Percentiles rank a stretch among this genome's conserved stretches.
phyloP scores from a whole-genome alignment of 2,888 invertebrate genomes.

The Coenonympha arcania region DNA sequence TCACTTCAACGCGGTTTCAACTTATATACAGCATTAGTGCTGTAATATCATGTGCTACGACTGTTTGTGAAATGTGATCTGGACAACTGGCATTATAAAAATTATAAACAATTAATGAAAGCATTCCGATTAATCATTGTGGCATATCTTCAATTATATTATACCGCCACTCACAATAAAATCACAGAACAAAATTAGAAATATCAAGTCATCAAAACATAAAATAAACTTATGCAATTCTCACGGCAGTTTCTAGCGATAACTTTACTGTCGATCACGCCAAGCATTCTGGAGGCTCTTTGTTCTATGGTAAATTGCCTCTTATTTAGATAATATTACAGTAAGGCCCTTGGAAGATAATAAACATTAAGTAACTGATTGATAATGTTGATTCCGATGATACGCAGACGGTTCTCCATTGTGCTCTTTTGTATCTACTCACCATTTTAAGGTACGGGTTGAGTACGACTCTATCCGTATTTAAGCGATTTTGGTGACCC shows the following conservation, averaged over 20 bases:
- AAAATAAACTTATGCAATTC: not conserved
- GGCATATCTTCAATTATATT: no score
- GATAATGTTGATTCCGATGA: constrained; percentile 33
- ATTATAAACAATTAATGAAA: no score
- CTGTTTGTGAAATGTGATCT: not conserved
- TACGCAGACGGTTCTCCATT: constrained; percentile 19
- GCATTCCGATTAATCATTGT: no score
- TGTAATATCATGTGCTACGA: not conserved
- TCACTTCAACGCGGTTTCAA: constrained; percentile 9
- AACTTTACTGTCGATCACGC: constrained; percentile 2
- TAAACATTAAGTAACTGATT: constrained; percentile 35
- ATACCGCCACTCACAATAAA: no score
- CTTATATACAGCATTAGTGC: no score
- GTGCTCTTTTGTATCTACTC: constrained; percentile 26
- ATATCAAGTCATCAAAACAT: not conserved
- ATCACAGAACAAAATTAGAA: not conserved
- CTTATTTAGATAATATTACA: constrained; percentile 27
- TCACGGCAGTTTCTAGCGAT: constrained; percentile 4
- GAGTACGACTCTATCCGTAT: no score
- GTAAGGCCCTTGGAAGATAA: constrained; percentile 30
- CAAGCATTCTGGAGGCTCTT: constrained; percentile 10
- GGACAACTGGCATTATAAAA: no score
- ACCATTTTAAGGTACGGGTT: constrained; percentile 23
- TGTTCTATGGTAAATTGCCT: constrained; percentile 25
- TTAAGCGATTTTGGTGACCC: no score